Conservation (phyloP, 2,797 vertebrate genomes). For the Gymnopithys bicolor region DNA sequence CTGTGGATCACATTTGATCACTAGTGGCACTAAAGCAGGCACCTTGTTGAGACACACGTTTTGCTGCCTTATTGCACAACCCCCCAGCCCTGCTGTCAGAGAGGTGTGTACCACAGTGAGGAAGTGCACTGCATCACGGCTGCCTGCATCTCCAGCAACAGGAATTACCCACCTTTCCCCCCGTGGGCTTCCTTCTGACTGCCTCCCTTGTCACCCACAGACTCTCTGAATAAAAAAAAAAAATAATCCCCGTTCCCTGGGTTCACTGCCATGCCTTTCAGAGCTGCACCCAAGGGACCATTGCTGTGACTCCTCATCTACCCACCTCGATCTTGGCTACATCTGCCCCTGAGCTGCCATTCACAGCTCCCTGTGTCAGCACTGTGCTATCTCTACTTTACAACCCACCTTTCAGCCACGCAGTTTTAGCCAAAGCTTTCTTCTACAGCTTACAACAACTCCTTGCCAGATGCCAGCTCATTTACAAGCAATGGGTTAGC, state of each 20-base stretch:
- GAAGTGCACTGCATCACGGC: fast-evolving
- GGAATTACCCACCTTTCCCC: background rate
- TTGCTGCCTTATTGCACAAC: background rate
- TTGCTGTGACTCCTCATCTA: background rate
- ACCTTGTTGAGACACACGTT: fast-evolving
- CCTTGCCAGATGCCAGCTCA: background rate
- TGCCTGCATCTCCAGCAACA: background rate
- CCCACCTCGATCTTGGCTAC: fast-evolving
- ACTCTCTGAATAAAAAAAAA: background rate
- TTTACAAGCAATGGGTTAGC: background rate
- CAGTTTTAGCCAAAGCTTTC: background rate
- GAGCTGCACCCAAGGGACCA: fast-evolving
- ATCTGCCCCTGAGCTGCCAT: background rate
- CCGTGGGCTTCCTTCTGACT: background rate
- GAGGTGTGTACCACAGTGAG: background rate
- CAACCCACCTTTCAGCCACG: background rate
- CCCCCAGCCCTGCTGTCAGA: background rate
- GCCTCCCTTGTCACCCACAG: background rate
- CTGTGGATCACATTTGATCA: background rate
- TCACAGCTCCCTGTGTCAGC: background rate
- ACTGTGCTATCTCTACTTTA: background rate
- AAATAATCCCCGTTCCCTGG: background rate
- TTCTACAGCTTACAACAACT: background rate
- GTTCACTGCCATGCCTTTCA: background rate
- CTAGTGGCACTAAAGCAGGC: background rate